Base-by-base conservation (phyloP, 1,140 invertebrate species). In the Dreissena rostriformis region DNA sequence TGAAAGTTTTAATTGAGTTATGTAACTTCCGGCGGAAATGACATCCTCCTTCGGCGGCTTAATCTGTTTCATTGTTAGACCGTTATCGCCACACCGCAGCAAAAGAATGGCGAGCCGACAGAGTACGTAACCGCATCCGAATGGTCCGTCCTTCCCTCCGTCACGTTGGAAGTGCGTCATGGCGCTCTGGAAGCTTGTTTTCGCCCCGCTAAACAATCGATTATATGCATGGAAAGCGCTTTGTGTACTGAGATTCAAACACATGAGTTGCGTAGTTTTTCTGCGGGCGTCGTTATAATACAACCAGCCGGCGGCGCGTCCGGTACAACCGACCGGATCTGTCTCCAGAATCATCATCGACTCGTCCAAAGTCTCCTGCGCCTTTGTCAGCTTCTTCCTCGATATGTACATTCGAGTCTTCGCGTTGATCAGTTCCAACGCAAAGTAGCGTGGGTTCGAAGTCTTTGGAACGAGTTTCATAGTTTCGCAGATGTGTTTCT, bases 71-170 rank as follows among this genome's bases (percentile, higher is more conserved):
- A 88, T 88, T 11, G 80, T 84, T 28, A 75, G 24, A 14, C 87
- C 87, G 57, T 86, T 86, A 66, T 86, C 87, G 5, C 87, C 87
- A 77, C 87, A 88, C 29, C 68, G 77, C 14, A 88, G 55, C 6
- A 86, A 71, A 61, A 88, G 57, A n/a, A 88, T 79, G 0, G 53
- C 57, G 7, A 88, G 52, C 10, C 87, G 67, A 76, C 87, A 88
- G 4, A 88, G 65, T n/a, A 82, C 87, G 73, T 86, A 88, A 17
- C 85, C 87, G n/a, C 78, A 84, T 12, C 87, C 87, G 78, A 88
- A 88, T 49, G 85, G 87, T 39, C 85, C 85, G 55, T 88, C 87
- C 29, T 88, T 88, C 14, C 87, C 87, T 17, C 82, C 85, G 80
- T 88, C 87, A 57, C 61, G 51, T 76, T 88, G 67, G 57, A 88